Percentiles rank a stretch among this genome's conserved stretches.
phyloP scores from a whole-genome alignment of 2,797 vertebrate species.

The Spinibarbus caldwelli region DNA sequence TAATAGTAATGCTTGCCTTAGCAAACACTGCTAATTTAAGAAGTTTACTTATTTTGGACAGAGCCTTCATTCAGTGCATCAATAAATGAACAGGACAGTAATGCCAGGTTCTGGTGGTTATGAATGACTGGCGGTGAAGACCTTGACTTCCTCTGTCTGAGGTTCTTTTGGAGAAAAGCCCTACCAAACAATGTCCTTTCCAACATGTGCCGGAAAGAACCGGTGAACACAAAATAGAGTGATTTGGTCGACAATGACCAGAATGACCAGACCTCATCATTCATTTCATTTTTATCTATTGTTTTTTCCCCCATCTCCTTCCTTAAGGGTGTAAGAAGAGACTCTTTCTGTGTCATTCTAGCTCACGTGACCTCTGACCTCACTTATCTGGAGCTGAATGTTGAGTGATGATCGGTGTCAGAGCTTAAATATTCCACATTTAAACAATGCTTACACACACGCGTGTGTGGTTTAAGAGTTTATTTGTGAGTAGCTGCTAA shows the following conservation, averaged over 20 bases:
- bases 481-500: not conserved
- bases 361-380: constrained; percentile 45
- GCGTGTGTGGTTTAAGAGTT: not conserved
- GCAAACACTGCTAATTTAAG: not conserved
- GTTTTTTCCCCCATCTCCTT: constrained; percentile 66
- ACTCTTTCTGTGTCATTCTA: constrained; percentile 57
- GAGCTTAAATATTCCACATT: constrained; percentile 19
- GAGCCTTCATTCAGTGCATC: not conserved
- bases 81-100: not conserved
- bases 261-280: constrained; percentile 68
- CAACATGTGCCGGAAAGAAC: not conserved
- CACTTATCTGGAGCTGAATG: constrained; percentile 33
- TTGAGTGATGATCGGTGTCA: not conserved
- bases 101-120: constrained; percentile 3
- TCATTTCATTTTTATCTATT: constrained; percentile 68
- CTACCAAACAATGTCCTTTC: constrained; percentile 17
- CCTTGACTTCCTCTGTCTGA: constrained; percentile 11
- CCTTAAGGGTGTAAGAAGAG: constrained; percentile 74
- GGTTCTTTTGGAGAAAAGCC: constrained; percentile 10
- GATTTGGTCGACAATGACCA: not conserved
- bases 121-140: constrained; percentile 17
- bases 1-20: too few relatives aligned
- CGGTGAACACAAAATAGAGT: not conserved
- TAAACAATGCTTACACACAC: not conserved
- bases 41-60: not conserved